Evolutionary conservation across 2,113 vertebrate species (phyloP), one percentile per base, ranked within the genome.

Genomic region (Hirundichthys speculiger): DNA sequence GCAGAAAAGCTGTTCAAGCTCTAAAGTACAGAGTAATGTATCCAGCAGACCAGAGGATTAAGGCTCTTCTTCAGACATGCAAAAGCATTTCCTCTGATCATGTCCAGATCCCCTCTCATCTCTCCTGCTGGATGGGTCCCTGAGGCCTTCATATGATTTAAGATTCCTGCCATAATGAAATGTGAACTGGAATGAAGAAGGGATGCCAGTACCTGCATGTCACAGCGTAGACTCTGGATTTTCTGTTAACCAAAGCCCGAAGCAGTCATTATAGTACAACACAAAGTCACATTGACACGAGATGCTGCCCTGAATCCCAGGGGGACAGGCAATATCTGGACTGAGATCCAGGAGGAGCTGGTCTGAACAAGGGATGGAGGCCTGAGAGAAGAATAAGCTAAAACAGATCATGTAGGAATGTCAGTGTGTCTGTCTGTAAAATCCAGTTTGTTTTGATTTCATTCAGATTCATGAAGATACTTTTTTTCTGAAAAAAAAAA

Each of bases 111-210:
- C 61, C 25, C 40, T 34, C 61, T 56, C 53, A 66, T 62, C 67
- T 52, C 67, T 27, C 40, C 69, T 43, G 64, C 12, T 60, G 49
- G 45, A 76, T 50, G 24, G 34, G 24, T 70, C 69, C 69, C 58
- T 48, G 45, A 79, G 58, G 79, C 41, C 48, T 55, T 77, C 12
- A 2, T 24, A 22, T 68, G 69, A 86, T 87, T 80, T 81, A 87
- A 60, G 75, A 85, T 86, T 77, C 75, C 69, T 83, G 69, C 72
- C 72, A 46, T 73, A 57, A 86, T 86, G 79, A 84, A 79, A 86
- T 74, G 73, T 84, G 50, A 49, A 58, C 49, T 69, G 67, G 72
- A 60, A 74, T 69, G 41, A 74, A 27, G 34, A 19, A 11, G 55
- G 49, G 43, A 25, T 45, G 27, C 25, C 52, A 42, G 15, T 21